Percentiles rank a stretch among this genome's conserved stretches.
phyloP scores from a whole-genome alignment of 23 tunicate genomes.

The Halocynthia roretzi region DNA sequence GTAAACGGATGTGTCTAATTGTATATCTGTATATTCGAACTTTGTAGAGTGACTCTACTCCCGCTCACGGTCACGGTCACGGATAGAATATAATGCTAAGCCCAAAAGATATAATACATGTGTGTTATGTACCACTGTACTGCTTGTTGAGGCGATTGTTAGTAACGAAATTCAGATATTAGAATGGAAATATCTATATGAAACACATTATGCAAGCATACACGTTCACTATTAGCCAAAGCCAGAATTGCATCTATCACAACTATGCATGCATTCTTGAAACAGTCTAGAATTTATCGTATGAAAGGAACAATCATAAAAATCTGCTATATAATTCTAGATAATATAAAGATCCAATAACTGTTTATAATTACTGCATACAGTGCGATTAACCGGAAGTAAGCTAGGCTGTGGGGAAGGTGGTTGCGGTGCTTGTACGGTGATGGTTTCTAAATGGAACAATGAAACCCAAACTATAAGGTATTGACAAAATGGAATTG shows the following conservation, averaged over 20 bases:
- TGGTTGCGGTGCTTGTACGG: slow-evolving; percentile 99
- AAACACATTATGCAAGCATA: background rate
- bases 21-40: too few species aligned
- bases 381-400: slow-evolving; percentile 72
- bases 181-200: too few species aligned
- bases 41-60: too few species aligned
- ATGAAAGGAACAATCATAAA: background rate
- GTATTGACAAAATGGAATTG: slow-evolving; percentile 7
- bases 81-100: too few species aligned
- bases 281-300: background rate
- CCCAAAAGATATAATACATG: too few species aligned
- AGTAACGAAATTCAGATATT: too few species aligned
- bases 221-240: background rate
- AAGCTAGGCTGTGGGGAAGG: slow-evolving; percentile 99
- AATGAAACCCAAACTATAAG: background rate
- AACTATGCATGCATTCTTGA: too few species aligned
- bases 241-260: too few species aligned
- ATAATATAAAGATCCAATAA: background rate
- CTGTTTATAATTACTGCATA: background rate
- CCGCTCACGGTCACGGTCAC: too few species aligned
- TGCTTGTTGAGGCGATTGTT: too few species aligned
- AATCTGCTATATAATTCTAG: background rate
- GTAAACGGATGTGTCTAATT: too few species aligned
- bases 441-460: slow-evolving; percentile 87
- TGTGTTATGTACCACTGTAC: too few species aligned